phyloP scores from a whole-genome alignment of 2,797 vertebrate species.

The Notamacropus eugenii region DNA sequence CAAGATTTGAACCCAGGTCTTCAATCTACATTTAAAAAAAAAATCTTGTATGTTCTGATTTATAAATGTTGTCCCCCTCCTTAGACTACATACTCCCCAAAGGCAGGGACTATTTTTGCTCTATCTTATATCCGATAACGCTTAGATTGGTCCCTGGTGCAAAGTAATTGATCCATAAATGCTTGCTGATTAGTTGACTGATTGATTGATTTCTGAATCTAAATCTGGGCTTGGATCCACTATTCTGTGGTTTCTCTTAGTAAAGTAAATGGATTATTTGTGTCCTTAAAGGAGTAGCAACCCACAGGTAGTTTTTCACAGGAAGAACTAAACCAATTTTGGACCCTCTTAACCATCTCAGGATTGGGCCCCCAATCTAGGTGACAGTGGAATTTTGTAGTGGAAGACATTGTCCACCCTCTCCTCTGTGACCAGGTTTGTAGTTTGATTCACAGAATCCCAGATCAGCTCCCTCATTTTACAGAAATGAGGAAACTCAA shows the following conservation, averaged over 20 bases:
- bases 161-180: neutral
- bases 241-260: neutral
- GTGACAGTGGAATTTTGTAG: neutral
- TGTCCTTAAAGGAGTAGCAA: neutral
- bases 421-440: neutral
- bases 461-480: neutral
- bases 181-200: neutral
- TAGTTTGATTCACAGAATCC: neutral
- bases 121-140: neutral
- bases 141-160: neutral
- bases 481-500: neutral
- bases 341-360: neutral
- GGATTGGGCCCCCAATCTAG: neutral
- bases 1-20: neutral
- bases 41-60: neutral
- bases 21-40: neutral
- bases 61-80: neutral
- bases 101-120: neutral
- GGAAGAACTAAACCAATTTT: neutral
- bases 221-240: neutral
- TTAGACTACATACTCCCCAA: neutral
- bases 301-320: neutral
- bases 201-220: neutral
- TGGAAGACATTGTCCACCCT: accelerated
- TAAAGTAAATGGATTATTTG: neutral